These are phyloP conservation scores for Bambusicola thoracicus DNA, from an alignment of 2,113 vertebrate species.

Conservation along the genomic window DNA sequence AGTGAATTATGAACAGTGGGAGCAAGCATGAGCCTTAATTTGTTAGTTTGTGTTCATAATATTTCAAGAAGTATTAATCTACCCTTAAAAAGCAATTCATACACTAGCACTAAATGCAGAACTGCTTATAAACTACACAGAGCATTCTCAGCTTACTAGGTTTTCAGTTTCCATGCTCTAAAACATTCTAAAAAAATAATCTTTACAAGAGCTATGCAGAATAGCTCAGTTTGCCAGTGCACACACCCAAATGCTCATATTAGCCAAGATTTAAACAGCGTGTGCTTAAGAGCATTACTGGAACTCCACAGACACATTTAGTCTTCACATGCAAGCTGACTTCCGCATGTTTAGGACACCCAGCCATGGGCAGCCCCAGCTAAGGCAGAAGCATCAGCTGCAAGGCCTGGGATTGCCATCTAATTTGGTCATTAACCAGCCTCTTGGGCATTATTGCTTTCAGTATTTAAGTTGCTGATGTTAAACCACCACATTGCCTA, in stretches of 20 bases:
- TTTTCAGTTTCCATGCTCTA: neutral
- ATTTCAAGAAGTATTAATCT: neutral
- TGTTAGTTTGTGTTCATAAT: neutral
- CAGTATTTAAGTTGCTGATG: neutral
- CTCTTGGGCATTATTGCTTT: neutral
- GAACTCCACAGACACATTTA: neutral
- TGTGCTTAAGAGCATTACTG: neutral
- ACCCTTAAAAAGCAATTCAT: neutral
- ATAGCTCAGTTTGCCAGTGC: neutral
- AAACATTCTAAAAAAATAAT: neutral
- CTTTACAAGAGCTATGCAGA: neutral
- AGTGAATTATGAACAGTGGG: neutral
- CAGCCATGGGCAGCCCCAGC: fast-evolving
- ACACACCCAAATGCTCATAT: neutral
- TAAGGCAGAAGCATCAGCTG: neutral
- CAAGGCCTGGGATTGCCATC: neutral
- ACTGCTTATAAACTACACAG: neutral
- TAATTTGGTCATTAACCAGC: neutral
- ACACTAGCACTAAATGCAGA: neutral
- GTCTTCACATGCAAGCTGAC: too few species aligned
- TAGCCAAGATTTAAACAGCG: neutral
- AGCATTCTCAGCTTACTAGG: neutral
- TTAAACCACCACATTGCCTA: neutral
- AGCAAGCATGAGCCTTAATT: neutral
- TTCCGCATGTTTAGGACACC: fast-evolving